Evolutionary conservation across 2,113 vertebrate species (phyloP), one percentile per base, ranked within the genome.

Genomic region (Proteles cristata): DNA sequence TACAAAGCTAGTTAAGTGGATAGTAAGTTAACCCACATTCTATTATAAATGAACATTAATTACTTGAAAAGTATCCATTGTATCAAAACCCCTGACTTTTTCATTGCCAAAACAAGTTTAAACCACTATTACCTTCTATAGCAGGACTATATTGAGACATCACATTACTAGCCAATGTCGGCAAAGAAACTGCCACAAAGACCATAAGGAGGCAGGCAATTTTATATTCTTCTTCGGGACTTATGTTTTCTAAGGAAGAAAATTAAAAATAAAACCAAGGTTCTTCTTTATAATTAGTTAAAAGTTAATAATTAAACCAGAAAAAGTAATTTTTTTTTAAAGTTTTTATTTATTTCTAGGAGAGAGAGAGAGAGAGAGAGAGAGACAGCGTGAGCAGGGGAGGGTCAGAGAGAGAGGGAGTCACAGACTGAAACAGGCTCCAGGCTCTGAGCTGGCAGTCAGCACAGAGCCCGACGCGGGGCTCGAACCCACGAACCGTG

Each of bases 81-180:
- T 26, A 84, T 48, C 61, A 96, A 94, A 96, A 71, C 33, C 26
- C 69, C 2, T 84, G 63, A 87, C 43, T 82, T 88, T 84, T 50
- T 43, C 33, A 90, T 7, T 43, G 39, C 25, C 21, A n/a, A 69
- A 83, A 71, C 19, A 93, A 66, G 80, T 82, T 45, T 77, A 58
- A 95, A 90, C 31, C 14, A 90, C 69, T 92, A 2, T 98, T 99
- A 99, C 99, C 99, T 99, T 99, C 99, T 2, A 99, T 99, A 94
- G 99, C 99, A 0, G 99, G 99, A 97, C 99, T 99, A 92, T 99
- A 99, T 96, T 99, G 99, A 21, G 99, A 99, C 99, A 99, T 99
- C 97, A 99, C 99, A 39, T 99, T 99, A 98, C 99, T 99, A 50
- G 99, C 99, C 98, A 99, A 97, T 73, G 99, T 99, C 0, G 99